phyloP scores from a whole-genome alignment of 2,797 vertebrate genomes.

The Acipenser oxyrinchus region DNA sequence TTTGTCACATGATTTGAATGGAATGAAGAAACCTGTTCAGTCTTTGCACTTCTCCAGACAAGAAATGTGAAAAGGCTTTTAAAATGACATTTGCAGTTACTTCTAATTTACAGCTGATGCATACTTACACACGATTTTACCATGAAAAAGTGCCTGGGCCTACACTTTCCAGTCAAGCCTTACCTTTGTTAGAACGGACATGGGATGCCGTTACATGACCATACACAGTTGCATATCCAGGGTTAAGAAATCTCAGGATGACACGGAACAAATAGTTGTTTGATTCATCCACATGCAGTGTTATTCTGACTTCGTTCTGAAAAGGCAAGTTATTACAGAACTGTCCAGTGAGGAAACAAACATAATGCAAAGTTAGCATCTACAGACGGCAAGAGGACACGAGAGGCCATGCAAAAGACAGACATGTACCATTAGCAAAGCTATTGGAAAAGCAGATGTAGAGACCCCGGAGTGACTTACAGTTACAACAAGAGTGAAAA shows the following conservation, averaged over 20 bases:
- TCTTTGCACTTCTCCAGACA: too few relatives aligned
- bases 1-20: too few relatives aligned
- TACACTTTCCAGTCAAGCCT: slow-evolving; percentile 29
- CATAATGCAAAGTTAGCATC: background rate
- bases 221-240: slow-evolving; percentile 47
- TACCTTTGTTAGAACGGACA: slow-evolving; percentile 61
- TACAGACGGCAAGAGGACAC: background rate
- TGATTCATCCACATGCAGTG: slow-evolving; percentile 68
- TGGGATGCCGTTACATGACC: slow-evolving; percentile 65
- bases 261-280: slow-evolving; percentile 63
- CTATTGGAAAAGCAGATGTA: slow-evolving; percentile 23
- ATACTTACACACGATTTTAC: background rate
- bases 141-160: background rate
- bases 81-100: background rate
- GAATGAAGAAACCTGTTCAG: too few relatives aligned
- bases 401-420: slow-evolving; percentile 16
- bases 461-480: slow-evolving; percentile 62
- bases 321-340: slow-evolving; percentile 52
- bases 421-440: slow-evolving; percentile 11
- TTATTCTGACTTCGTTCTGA: slow-evolving; percentile 84
- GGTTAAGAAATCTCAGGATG: slow-evolving; percentile 80
- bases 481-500: slow-evolving; percentile 68
- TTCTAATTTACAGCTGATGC: background rate
- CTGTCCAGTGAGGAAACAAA: slow-evolving; percentile 20
- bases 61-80: background rate